Evolutionary conservation across 2,797 vertebrate species (phyloP), one percentile per base, ranked within the genome.

Genomic region (Coilia nasus): DNA sequence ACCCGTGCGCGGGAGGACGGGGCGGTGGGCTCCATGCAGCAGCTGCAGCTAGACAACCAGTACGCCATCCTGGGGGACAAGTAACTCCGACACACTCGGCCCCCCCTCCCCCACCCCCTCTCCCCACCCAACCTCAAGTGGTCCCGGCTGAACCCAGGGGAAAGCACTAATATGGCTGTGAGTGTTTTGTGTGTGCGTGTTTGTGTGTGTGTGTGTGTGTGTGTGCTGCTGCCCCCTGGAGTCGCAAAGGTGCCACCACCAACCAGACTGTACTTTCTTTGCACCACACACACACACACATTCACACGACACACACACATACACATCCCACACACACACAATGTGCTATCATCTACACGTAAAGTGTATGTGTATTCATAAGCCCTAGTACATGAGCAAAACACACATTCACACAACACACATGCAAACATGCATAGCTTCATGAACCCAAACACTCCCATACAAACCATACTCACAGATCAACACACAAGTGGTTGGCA

Each of bases 21-120:
- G 81, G 92, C 97, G 89, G 93, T 95, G 87, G 87, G 94, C 89
- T 94, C 97, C 89, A 92, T 96, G 93, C 96, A 97, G 95, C 97
- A 97, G 82, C 95, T 99, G 95, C 97, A 99, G 95, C 96, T 99
- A 91, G 98, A 98, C 95, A 99, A 99, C 97, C 98, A 99, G 95
- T 99, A 97, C 87, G 97, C 98, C 94, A 97, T 98, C 94, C 96
- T 99, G 92, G 97, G 96, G 94, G 96, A 98, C 93, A 98, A 99
- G 94, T 98, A 98, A 94, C 93, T 80, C 81, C 41, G 91, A 90
- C 89, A 54, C 15, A 75, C 67, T 14, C 67, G 5, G 67, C 67
- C 67, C 14, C 15, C 14, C 67, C 88, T 92, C 93, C 95, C 90
- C 92, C 93, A 90, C 92, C 95, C 94, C 59, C 46, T 82, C 82